phyloP scores from a whole-genome alignment of 2,113 vertebrate genomes.

The Leptosomus discolor region DNA sequence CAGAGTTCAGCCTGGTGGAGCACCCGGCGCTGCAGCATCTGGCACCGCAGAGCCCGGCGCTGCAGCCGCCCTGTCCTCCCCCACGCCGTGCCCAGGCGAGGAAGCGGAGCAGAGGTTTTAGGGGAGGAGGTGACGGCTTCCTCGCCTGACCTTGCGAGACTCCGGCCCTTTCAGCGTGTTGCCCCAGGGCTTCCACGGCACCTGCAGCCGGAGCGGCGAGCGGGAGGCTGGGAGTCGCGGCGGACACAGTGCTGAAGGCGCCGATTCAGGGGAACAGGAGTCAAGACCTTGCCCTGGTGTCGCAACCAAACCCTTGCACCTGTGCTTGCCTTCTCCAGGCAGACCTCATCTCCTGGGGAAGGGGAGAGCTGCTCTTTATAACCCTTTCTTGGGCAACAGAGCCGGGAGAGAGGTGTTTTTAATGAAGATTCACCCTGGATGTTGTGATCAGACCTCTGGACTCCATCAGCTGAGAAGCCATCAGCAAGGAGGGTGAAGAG shows the following conservation, averaged over 20 bases:
- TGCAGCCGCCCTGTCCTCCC: accelerated
- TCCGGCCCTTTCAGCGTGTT: accelerated
- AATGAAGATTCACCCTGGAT: not conserved
- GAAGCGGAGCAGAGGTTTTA: not conserved
- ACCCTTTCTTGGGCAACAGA: constrained; percentile 20
- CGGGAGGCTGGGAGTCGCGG: accelerated
- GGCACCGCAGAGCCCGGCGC: not conserved
- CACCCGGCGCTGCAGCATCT: not conserved
- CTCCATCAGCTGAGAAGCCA: not conserved
- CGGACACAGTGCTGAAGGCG: not conserved
- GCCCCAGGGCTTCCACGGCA: not conserved
- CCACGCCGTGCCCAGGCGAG: accelerated
- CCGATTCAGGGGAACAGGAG: not conserved
- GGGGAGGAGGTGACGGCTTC: not conserved
- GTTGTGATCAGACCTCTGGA: not conserved
- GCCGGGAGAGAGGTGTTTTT: not conserved
- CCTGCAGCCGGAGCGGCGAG: not conserved
- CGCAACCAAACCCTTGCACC: constrained; percentile 42
- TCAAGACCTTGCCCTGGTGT: constrained; percentile 18
- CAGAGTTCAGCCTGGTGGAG: not conserved
- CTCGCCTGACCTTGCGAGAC: not conserved
- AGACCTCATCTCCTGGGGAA: not conserved
- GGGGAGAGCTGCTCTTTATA: not conserved
- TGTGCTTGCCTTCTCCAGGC: not conserved
- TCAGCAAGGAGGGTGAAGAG: not conserved